Evolutionary conservation across 1,140 invertebrate genomes (phyloP).

Genomic region (Eriosoma lanigerum): DNA sequence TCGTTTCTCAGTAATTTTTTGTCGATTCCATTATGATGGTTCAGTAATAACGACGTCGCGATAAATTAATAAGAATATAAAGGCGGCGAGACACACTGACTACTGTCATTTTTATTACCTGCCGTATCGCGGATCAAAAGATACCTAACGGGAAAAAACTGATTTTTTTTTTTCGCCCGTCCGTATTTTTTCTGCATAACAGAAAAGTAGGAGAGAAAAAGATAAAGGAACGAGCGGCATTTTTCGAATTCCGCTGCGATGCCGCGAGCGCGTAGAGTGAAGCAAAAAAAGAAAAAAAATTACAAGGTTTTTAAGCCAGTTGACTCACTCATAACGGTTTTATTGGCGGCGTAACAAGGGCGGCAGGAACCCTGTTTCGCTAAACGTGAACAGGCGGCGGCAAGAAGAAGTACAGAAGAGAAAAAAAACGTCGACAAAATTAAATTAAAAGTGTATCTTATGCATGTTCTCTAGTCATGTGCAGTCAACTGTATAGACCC

Average conservation of each 20-base stretch:
- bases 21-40: background rate
- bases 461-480: conserved; percentile 40
- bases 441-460: conserved; percentile 50
- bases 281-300: background rate
- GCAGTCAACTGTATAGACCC: conserved; percentile 24
- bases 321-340: conserved; percentile 33
- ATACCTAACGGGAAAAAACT: background rate
- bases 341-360: background rate
- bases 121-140: conserved; percentile 14
- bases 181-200: background rate
- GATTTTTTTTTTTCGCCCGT: background rate
- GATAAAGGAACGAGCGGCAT: conserved; percentile 9
- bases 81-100: background rate
- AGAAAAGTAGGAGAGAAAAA: background rate
- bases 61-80: conserved; percentile 4
- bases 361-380: background rate
- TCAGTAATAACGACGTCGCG: background rate
- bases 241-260: conserved; percentile 33
- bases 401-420: background rate
- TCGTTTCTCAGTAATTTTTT: too few species aligned
- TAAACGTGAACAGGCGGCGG: background rate
- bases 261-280: background rate
- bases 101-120: background rate
- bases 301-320: conserved; percentile 44
- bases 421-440: conserved; percentile 36